These are phyloP conservation scores for Spicauda simplicius DNA, from an alignment of 2,888 invertebrate species.

Conservation along the genomic window DNA sequence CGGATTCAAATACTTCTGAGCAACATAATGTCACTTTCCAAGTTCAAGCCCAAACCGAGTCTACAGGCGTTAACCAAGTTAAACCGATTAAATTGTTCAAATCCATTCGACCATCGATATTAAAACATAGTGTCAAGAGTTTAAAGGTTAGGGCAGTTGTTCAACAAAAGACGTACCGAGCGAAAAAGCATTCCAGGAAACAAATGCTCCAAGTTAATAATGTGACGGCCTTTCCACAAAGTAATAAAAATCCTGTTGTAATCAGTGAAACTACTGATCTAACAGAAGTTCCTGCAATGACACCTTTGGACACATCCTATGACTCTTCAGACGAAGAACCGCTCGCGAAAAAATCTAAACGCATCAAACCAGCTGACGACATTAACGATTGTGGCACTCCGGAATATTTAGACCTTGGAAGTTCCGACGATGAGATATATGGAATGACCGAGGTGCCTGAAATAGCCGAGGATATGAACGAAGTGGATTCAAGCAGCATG, in stretches of 20 bases:
- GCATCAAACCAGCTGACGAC: conserved; percentile 42
- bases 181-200: neutral
- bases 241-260: neutral
- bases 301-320: neutral
- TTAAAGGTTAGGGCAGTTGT: conserved; percentile 9
- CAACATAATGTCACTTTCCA: conserved; percentile 1
- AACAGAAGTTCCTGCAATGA: neutral
- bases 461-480: neutral
- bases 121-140: conserved; percentile 33
- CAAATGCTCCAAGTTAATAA: neutral
- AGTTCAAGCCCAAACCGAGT: neutral
- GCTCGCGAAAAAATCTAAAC: conserved; percentile 59
- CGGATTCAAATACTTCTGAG: neutral
- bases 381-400: neutral
- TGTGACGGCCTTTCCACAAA: neutral
- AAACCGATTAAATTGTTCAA: conserved; percentile 56
- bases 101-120: conserved; percentile 43
- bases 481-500: conserved; percentile 15
- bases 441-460: neutral
- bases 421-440: neutral
- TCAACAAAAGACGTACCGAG: neutral
- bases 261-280: neutral
- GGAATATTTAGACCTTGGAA: neutral
- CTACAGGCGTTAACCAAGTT: neutral
- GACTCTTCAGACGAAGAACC: conserved; percentile 74